Evolutionary conservation across 1,140 invertebrate species (phyloP), one percentile per base, ranked within the genome.

Genomic region (Leptinotarsa undecemlineata): DNA sequence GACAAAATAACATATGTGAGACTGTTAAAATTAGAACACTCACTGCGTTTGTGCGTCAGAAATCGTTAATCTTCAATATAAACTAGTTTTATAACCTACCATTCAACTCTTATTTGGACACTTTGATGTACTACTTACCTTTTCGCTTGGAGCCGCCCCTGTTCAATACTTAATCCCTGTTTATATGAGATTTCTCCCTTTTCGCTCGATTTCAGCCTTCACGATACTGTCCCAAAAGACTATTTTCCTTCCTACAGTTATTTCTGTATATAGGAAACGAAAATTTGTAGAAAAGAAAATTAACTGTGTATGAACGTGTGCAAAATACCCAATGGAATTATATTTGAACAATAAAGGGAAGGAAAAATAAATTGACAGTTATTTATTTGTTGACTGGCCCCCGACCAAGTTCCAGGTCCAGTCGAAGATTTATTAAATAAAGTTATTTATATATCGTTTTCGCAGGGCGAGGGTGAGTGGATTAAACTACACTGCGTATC

Each of bases 211-310:
- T 68, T 19, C 13, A n/a, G 17, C 3, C 23, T 33, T 68, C 48
- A 68, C 42, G n/a, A 14, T 17, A 13, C 8, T 33, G 15, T 42
- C 42, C n/a, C 66, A 47, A 33, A 68, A 26, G 66, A 6, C 33
- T 17, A 42, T 68, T 68, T 42, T 19, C 66, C 23, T 42, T 19
- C 42, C 14, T 42, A 19, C n/a, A 14, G 14, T 33, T 33, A 42
- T 68, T 42, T 26, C 23, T 68, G 19, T 26, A 68, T 33, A 48
- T 21, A 48, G 64, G 68, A 68, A 68, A 70, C 48, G 61, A 61
- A 71, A 74, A 74, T 74, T 74, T 74, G 73, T 74, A 74, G 73
- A 62, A 69, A 57, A 71, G 73, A 69, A 74, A 74, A 74, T 74
- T 74, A 74, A 74, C 73, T 74, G 73, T 74, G 61, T 74, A 64